Percentiles rank a stretch among this genome's conserved stretches.
Conservation (phyloP, 2,888 invertebrate genomes). For the Lasioglossum zephyrum region DNA sequence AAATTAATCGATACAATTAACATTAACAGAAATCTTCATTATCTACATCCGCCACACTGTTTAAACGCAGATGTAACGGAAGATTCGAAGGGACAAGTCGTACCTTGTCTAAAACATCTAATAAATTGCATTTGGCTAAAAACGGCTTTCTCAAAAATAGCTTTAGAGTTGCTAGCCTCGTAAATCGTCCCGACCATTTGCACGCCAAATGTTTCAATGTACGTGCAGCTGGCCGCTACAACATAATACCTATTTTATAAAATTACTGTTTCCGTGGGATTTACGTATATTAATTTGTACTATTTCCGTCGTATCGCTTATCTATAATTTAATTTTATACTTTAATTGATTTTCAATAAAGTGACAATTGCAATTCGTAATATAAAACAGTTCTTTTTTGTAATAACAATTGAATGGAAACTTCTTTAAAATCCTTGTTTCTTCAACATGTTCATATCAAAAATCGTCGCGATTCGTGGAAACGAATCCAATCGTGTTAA, state of each 20-base stretch:
- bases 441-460: background rate
- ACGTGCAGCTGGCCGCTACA: too few species aligned
- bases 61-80: too few species aligned
- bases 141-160: too few species aligned
- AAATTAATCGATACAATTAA: too few species aligned
- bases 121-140: too few species aligned
- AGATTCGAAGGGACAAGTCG: too few species aligned
- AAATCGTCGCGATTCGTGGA: conserved; percentile 15
- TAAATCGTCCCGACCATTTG: too few species aligned
- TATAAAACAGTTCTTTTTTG: background rate
- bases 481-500: background rate
- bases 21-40: too few species aligned
- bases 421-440: background rate
- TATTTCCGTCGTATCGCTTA: background rate
- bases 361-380: background rate
- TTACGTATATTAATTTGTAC: background rate
- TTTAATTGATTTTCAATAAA: background rate
- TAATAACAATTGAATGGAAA: background rate
- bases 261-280: background rate
- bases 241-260: background rate
- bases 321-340: background rate
- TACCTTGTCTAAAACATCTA: too few species aligned
- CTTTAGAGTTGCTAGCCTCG: too few species aligned
- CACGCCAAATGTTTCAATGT: too few species aligned
- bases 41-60: too few species aligned